Base-by-base conservation (phyloP, 35 echinoderm and acorn worm species). In the Apostichopus californicus region DNA sequence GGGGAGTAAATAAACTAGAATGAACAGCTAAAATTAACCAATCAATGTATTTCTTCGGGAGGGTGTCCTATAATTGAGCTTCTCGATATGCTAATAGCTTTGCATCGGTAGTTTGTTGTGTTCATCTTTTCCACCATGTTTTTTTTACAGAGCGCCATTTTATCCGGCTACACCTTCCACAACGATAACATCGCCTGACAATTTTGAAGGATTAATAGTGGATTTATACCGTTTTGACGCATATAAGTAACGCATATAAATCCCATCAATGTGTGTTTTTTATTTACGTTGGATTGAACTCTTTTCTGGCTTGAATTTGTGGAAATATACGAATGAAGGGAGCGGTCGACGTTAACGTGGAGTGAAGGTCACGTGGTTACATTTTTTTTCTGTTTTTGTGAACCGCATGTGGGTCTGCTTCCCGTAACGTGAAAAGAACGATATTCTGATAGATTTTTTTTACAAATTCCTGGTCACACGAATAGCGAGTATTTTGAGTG, bases 331-430 rank as follows among this genome's bases (percentile, higher is more conserved):
- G 22, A 24, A 68, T 87, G 86, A 13, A 90, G 88, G 88, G 88
- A 90, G 88, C 88, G 88, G 88, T 78, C 88, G 68, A 77, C 88
- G 56, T 57, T 77, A 90, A 90, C 88, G 88, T 90, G 88, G 88
- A 90, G 88, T 56, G 86, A 90, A 78, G 88, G 88, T 90, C 88
- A 90, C 88, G 88, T 90, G 88, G 88, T 90, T 90, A 90, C 23
- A 87, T 90, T 90, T 90, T 90, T 90, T 90, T 90, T 57, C 20
- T 77, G 73, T 90, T 90, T 90, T 90, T n/a, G 54, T 61, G 46
- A 78, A 28, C 18, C 65, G 73, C 73, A 78, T 90, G 88, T 77
- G 73, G 21, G 88, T 90, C 73, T 14, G 80, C 80, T 56, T 83
- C 80, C 6, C 55, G 11, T 83, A 83, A 83, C 52, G 55, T 55